phyloP scores from a whole-genome alignment of 2,888 invertebrate genomes.

The Elysia crispata region DNA sequence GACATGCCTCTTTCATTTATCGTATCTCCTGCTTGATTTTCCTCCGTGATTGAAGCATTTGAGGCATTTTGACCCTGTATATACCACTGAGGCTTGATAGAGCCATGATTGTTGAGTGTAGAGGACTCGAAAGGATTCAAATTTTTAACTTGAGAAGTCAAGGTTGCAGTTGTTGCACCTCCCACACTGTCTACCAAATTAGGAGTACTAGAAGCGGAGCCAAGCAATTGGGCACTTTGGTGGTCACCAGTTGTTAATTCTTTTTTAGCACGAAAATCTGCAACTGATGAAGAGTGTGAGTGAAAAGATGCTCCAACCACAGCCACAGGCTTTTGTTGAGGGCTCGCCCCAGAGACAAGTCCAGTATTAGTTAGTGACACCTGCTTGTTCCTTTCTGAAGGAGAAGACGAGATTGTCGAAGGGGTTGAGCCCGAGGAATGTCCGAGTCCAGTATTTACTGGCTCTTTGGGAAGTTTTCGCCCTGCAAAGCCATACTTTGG shows the following conservation, averaged over 20 bases:
- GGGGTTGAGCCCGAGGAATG: not conserved
- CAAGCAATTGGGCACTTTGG: not conserved
- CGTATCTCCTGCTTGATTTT: not conserved
- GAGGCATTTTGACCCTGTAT: not conserved
- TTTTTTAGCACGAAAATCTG: not conserved
- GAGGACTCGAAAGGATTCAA: too few species aligned
- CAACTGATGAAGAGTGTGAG: not conserved
- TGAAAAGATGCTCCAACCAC: constrained; percentile 38
- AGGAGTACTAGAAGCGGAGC: not conserved
- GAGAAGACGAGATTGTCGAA: too few species aligned
- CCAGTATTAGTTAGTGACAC: too few species aligned
- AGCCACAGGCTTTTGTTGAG: constrained; percentile 32
- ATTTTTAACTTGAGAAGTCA: not conserved
- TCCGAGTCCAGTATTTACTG: not conserved
- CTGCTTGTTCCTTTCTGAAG: too few species aligned
- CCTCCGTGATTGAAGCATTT: not conserved
- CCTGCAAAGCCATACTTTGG: constrained; percentile 67
- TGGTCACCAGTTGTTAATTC: not conserved
- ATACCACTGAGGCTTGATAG: not conserved
- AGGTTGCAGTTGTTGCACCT: not conserved
- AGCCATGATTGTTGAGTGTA: not conserved
- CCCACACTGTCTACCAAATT: not conserved
- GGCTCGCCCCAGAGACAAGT: not conserved
- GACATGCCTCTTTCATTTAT: not conserved
- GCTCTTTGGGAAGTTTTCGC: constrained; percentile 54